A percentile compares a stretch with the other conserved stretches of the same genome.
Evolutionary conservation across 2,113 vertebrate species (phyloP).

Genomic region (Oncorhynchus mykiss): DNA sequence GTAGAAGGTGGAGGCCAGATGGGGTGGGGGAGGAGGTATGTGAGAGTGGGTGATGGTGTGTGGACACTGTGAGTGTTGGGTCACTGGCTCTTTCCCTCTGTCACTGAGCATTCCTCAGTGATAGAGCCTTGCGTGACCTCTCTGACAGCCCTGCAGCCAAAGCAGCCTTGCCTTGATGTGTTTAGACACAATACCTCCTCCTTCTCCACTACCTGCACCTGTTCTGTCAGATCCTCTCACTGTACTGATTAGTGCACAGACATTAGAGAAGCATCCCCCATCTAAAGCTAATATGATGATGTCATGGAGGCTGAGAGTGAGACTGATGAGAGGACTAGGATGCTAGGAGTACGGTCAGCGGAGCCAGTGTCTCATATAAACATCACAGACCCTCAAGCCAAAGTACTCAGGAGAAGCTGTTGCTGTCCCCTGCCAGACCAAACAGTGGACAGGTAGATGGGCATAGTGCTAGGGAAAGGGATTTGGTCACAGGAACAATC

Average conservation of each 20-base stretch:
- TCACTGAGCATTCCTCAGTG: slow-evolving; percentile 60
- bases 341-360: neutral
- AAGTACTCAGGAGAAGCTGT: neutral
- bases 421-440: neutral
- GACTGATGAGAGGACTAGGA: slow-evolving; percentile 35
- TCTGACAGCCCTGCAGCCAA: slow-evolving; percentile 44
- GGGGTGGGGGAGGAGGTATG: slow-evolving; percentile 18
- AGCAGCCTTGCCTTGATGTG: neutral
- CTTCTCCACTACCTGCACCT: slow-evolving; percentile 51
- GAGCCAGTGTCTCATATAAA: slow-evolving; percentile 25
- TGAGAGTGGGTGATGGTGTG: slow-evolving; percentile 37
- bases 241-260: slow-evolving; percentile 47
- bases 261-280: no score
- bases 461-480: no score
- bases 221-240: slow-evolving; percentile 49
- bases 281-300: slow-evolving; percentile 7
- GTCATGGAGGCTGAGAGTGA: slow-evolving; percentile 23
- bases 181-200: slow-evolving; percentile 5
- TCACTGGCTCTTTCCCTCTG: slow-evolving; percentile 59
- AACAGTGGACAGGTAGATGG: neutral
- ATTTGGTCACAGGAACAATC: neutral
- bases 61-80: slow-evolving; percentile 45
- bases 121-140: slow-evolving; percentile 53
- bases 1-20: neutral
- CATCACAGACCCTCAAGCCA: slow-evolving; percentile 34